Percentiles rank a stretch among this genome's conserved stretches.
These are phyloP conservation scores for Artibeus lituratus DNA, from an alignment of 2,797 vertebrate species.

Conservation along the genomic window DNA sequence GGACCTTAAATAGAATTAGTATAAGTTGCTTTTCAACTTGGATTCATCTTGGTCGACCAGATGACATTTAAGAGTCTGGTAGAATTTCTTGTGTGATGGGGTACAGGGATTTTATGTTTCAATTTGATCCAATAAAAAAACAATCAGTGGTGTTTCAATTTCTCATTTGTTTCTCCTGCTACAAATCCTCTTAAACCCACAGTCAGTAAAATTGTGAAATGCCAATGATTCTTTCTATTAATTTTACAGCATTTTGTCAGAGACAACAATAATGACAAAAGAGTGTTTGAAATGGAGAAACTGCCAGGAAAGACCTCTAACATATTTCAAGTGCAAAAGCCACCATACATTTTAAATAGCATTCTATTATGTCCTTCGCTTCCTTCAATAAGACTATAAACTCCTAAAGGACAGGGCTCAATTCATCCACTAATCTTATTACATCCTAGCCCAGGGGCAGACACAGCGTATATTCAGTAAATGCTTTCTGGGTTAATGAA, in stretches of 20 bases:
- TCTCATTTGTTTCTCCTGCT: neutral
- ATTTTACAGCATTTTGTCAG: constrained; percentile 31
- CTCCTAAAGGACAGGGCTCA: constrained; percentile 68
- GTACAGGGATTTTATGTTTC: neutral
- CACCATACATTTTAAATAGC: constrained; percentile 39
- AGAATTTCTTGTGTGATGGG: neutral
- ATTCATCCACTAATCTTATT: constrained; percentile 61
- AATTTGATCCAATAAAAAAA: neutral
- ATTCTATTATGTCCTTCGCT: constrained; percentile 63
- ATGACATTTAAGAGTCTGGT: neutral
- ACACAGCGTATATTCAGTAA: constrained; percentile 44
- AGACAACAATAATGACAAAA: neutral
- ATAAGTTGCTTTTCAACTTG: constrained; percentile 5
- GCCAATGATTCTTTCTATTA: constrained; percentile 37
- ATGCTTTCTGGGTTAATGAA: constrained; percentile 66
- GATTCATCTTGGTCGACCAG: neutral
- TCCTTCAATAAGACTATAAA: constrained; percentile 63
- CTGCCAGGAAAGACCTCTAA: constrained; percentile 46
- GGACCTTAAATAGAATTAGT: constrained; percentile 25
- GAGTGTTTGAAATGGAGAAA: constrained; percentile 27
- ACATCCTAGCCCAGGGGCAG: constrained; percentile 28
- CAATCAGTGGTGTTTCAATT: neutral
- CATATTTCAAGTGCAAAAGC: constrained; percentile 41
- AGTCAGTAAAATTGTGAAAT: constrained; percentile 24
- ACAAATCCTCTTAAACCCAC: neutral